phyloP scores from a whole-genome alignment of 2,113 vertebrate genomes.

The Sus scrofa region T2T-Sscrofa CM000827.6:110699501-110700000 shows the following conservation, averaged over 20 bases:
- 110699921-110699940: neutral
- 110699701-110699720: neutral
- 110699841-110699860: no score
- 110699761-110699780: neutral
- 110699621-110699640: neutral
- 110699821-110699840: neutral
- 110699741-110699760: neutral
- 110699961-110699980: no score
- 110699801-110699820: no score
- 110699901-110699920: no score
- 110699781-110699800: neutral
- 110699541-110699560: neutral
- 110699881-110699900: fast-evolving
- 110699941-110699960: fast-evolving
- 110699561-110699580: neutral
- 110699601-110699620: neutral
- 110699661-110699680: neutral
- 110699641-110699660: no score
- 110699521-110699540: neutral
- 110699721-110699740: neutral
- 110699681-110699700: neutral
- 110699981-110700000: no score
- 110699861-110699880: neutral
- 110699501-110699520: no score
- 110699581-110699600: neutral